These are phyloP conservation scores for Accipiter cooperii DNA, from an alignment of 2,113 vertebrate species.

Conservation along the genomic window DNA sequence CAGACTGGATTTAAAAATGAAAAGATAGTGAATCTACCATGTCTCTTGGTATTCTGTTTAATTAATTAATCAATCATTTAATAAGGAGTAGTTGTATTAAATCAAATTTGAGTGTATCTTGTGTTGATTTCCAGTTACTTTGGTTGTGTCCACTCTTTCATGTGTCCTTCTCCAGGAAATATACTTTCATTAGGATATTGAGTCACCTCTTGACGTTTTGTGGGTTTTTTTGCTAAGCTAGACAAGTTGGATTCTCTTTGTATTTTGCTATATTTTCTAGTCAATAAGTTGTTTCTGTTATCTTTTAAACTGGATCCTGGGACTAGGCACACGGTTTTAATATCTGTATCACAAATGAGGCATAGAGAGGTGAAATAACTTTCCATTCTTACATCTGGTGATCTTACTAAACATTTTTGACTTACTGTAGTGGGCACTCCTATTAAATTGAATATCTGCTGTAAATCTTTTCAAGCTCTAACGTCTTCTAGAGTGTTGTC, in stretches of 20 bases:
- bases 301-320: background rate
- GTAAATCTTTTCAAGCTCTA: background rate
- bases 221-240: background rate
- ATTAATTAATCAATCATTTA: background rate
- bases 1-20: background rate
- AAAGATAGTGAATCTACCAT: background rate
- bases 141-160: background rate
- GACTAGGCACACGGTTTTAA: background rate
- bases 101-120: background rate
- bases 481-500: background rate
- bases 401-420: background rate
- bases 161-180: background rate
- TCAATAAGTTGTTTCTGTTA: background rate
- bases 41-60: background rate
- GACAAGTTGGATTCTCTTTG: background rate
- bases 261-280: background rate
- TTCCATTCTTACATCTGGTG: background rate
- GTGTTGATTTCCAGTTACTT: background rate
- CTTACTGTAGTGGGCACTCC: background rate
- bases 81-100: background rate
- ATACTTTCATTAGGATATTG: background rate
- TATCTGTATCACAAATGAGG: background rate
- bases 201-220: background rate
- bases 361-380: background rate
- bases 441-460: background rate